Evolutionary conservation across 2,113 vertebrate genomes (phyloP), one percentile per base, ranked within the genome.

Genomic region (Labeo rohita): DNA sequence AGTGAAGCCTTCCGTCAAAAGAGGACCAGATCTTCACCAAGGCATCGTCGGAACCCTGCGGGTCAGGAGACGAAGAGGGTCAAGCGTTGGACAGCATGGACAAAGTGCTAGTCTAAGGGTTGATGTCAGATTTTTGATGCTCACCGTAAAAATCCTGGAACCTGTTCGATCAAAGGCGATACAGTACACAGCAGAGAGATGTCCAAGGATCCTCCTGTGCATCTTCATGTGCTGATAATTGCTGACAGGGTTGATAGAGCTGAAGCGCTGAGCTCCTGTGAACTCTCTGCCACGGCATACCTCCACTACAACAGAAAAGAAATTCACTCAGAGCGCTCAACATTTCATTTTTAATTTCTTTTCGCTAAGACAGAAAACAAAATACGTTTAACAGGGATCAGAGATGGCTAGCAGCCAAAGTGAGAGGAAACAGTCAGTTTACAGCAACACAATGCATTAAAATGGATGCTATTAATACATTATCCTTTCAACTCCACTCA

Each of bases 21-120:
- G 98, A 98, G 75, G 97, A 99, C 98, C 98, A 99, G 80, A 99
- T 98, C 92, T 99, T 99, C 85, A 99, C 98, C 92, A 99, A 95
- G 88, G 97, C 98, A 92, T 99, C 98, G 89, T 99, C 98, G 21
- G 98, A 98, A 87, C 98, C 98, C 98, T 99, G 78, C 11, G 80
- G 76, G 85, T 6, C 59, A 1, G 61, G 73, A 61, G 8, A 75
- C 4, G 47, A n/a, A 36, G 23, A 3, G 11, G 36, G 66, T 43
- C 76, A 68, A 66, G 47, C 23, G 45, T 2, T 28, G 1, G 15
- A 2, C 63, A 23, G 15, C 49, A 16, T 39, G 39, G 28, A 36
- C 2, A 2, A 39, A 84, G 28, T 34, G 16, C 12, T 1, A 34
- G 54, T 12, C 21, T 23, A 18, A 63, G 8, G 45, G 4, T 7